A percentile compares a stretch with the other conserved stretches of the same genome.
Evolutionary conservation across 2,888 invertebrate genomes (phyloP).

Genomic region (Lingula anatina): DNA sequence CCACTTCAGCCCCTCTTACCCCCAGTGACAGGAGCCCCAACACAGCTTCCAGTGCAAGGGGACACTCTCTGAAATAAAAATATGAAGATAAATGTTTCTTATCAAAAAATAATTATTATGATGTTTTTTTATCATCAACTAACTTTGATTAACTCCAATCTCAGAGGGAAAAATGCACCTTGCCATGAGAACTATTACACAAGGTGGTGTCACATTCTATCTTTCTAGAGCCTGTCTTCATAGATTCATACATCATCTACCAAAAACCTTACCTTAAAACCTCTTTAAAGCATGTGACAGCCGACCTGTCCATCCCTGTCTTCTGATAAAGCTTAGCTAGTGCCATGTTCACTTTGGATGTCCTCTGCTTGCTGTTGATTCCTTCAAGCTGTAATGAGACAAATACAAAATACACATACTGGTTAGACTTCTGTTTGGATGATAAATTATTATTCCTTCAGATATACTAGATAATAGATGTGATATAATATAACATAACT

Average conservation of each 20-base stretch:
- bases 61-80: conserved; percentile 59
- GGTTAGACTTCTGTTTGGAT: no score
- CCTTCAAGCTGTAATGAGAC: conserved; percentile 52
- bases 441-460: no score
- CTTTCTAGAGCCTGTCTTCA: no score
- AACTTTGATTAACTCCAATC: no score
- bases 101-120: no score
- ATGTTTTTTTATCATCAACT: no score
- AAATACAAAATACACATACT: not conserved
- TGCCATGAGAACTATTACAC: no score
- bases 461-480: no score
- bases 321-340: conserved; percentile 67
- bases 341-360: conserved; percentile 71
- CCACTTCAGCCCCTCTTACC: conserved; percentile 69
- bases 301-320: conserved; percentile 66
- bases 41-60: conserved; percentile 71
- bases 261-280: conserved; percentile 65
- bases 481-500: no score
- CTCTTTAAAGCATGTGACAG: conserved; percentile 72
- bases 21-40: conserved; percentile 69
- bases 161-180: no score
- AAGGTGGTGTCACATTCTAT: not conserved
- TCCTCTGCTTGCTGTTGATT: conserved; percentile 64
- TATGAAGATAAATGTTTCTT: not conserved
- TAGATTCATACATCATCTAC: no score